Evolutionary conservation across 1,140 invertebrate species (phyloP).

Genomic region (Cydia fagiglandana): DNA sequence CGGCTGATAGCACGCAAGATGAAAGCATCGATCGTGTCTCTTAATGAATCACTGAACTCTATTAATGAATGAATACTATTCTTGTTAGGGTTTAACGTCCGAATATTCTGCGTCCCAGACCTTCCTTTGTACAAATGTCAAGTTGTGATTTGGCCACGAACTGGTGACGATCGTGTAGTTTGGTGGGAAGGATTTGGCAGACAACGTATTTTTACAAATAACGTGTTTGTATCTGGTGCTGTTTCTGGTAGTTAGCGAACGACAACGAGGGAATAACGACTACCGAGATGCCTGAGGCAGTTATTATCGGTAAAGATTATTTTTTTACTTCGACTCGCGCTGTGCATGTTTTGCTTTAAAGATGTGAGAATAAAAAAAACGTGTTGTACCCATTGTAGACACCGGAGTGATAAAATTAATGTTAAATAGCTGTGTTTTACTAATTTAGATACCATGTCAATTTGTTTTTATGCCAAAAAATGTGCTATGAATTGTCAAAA

Average conservation of each 20-base stretch:
- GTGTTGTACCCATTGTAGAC: not conserved
- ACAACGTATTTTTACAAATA: conserved; percentile 43
- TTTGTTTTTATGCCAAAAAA: too few species aligned
- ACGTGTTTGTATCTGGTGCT: conserved; percentile 49
- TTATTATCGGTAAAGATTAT: conserved; percentile 64
- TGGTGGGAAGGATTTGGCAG: conserved; percentile 64
- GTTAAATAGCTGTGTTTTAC: too few species aligned
- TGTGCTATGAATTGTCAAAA: too few species aligned
- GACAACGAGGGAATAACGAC: conserved; percentile 57
- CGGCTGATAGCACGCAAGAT: conserved; percentile 10
- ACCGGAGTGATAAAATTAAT: too few species aligned
- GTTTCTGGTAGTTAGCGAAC: conserved; percentile 54
- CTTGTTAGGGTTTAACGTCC: conserved; percentile 48
- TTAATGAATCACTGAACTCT: conserved; percentile 51
- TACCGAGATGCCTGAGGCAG: conserved; percentile 60
- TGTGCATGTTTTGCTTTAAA: not conserved
- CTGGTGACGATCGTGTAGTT: conserved; percentile 55
- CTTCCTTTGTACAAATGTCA: conserved; percentile 35
- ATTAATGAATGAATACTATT: conserved; percentile 45
- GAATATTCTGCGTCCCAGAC: conserved; percentile 36
- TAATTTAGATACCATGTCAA: too few species aligned
- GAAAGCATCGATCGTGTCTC: conserved; percentile 11
- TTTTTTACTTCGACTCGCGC: conserved; percentile 22
- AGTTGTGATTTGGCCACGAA: conserved; percentile 39
- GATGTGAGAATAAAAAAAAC: not conserved